Conservation (phyloP, 1,140 invertebrate species). For the Marisa cornuarietis region DNA sequence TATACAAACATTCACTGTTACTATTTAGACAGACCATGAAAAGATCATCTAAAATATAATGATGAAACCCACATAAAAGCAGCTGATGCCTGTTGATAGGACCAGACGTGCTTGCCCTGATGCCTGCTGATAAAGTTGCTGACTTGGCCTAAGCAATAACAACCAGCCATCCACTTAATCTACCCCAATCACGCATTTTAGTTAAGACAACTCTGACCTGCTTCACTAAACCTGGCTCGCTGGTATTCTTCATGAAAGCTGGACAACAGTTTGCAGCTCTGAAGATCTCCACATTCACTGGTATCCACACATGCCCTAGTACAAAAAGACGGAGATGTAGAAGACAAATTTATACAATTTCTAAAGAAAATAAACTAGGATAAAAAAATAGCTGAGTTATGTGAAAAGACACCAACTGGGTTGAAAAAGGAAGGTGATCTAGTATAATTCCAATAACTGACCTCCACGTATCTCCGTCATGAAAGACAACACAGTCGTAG, state of each 20-base stretch:
- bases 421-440: neutral
- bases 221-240: conserved; percentile 68
- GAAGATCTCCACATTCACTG: conserved; percentile 82
- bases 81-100: too few relatives aligned
- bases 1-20: too few relatives aligned
- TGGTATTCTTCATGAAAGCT: conserved; percentile 86
- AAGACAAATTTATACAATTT: neutral
- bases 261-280: conserved; percentile 80
- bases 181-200: too few relatives aligned
- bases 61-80: too few relatives aligned
- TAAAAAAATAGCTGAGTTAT: neutral
- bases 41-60: too few relatives aligned
- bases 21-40: too few relatives aligned
- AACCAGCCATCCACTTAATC: too few relatives aligned
- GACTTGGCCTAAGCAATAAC: too few relatives aligned
- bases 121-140: too few relatives aligned
- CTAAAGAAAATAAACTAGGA: neutral
- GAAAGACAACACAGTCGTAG: conserved; percentile 93
- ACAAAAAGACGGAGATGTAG: conserved; percentile 27
- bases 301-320: conserved; percentile 87
- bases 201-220: conserved; percentile 33
- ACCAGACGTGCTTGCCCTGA: too few relatives aligned
- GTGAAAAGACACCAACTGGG: neutral
- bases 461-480: conserved; percentile 85
- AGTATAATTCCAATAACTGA: conserved; percentile 56